These are phyloP conservation scores for Drosophila recens DNA, from an alignment of 2,888 invertebrate species.

Conservation along the genomic window DNA sequence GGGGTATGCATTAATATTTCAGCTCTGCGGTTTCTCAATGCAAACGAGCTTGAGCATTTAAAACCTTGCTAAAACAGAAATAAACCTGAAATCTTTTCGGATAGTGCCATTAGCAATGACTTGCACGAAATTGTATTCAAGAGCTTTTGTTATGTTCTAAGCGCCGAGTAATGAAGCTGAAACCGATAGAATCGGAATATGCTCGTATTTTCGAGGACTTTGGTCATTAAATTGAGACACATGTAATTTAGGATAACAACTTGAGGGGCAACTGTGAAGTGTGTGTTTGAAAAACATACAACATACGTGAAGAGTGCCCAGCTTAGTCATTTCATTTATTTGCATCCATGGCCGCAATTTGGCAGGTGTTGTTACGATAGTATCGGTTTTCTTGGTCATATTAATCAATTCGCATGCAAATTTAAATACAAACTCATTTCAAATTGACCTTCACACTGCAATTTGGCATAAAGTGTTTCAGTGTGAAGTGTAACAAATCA, in stretches of 20 bases:
- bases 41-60: slow-evolving; percentile 59
- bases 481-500: slow-evolving; percentile 38
- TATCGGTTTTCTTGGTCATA: slow-evolving; percentile 20
- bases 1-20: slow-evolving; percentile 20
- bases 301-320: slow-evolving; percentile 10
- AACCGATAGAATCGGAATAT: slow-evolving; percentile 20
- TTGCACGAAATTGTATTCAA: slow-evolving; percentile 30
- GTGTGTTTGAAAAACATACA: slow-evolving; percentile 2
- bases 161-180: slow-evolving; percentile 35
- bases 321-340: slow-evolving; percentile 29
- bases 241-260: slow-evolving; percentile 21
- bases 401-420: slow-evolving; percentile 66
- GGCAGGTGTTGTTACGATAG: slow-evolving; percentile 46
- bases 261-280: slow-evolving; percentile 30
- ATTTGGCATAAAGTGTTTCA: slow-evolving; percentile 42
- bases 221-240: slow-evolving; percentile 23
- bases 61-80: slow-evolving; percentile 37
- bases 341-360: slow-evolving; percentile 47
- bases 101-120: slow-evolving; percentile 38
- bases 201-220: not conserved
- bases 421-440: slow-evolving; percentile 45
- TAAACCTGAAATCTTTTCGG: slow-evolving; percentile 25
- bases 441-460: slow-evolving; percentile 58
- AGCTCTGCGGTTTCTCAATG: slow-evolving; percentile 55
- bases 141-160: slow-evolving; percentile 42